Evolutionary conservation across 2,797 vertebrate genomes (phyloP).

Genomic region (Dendrocincla tyrannina): DNA sequence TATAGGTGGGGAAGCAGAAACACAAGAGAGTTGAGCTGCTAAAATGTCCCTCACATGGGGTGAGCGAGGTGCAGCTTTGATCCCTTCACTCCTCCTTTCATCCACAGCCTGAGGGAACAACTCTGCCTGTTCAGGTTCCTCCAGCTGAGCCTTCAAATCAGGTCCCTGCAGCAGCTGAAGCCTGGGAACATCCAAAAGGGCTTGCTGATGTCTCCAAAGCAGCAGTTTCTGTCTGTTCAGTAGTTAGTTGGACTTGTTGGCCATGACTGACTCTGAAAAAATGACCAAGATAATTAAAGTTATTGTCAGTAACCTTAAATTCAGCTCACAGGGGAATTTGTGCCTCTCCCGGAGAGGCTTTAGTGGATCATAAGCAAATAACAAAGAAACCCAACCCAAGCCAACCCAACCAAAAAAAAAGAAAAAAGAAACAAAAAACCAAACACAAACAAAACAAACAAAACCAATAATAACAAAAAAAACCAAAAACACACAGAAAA

Average conservation of each 20-base stretch:
- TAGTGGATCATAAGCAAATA: rapidly evolving
- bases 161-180: background rate
- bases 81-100: background rate
- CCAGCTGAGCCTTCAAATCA: background rate
- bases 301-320: background rate
- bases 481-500: no score
- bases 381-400: no score
- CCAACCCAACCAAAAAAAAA: no score
- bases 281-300: background rate
- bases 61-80: background rate
- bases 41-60: rapidly evolving
- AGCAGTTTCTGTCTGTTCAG: background rate
- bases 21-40: background rate
- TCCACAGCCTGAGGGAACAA: background rate
- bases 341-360: background rate
- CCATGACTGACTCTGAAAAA: background rate
- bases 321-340: background rate
- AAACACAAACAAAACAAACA: no score
- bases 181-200: rapidly evolving
- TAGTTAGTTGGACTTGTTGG: background rate
- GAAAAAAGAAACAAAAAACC: no score
- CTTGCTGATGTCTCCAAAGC: background rate
- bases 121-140: background rate
- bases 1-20: background rate
- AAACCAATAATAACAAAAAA: no score